Conservation (phyloP, 2,113 vertebrate species). For the Garra rufa region DNA sequence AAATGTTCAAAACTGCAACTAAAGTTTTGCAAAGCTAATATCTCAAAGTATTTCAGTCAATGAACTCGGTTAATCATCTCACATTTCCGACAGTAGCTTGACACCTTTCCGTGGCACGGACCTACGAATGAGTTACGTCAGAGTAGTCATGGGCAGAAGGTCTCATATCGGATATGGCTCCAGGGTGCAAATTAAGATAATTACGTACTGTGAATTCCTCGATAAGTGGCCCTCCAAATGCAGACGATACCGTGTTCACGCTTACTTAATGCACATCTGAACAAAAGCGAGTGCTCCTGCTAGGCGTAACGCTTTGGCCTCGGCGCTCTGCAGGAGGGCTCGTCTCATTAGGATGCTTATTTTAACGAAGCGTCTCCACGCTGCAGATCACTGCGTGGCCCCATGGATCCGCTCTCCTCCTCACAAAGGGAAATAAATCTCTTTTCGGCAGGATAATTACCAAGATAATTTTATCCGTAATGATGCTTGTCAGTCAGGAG, state of each 20-base stretch:
- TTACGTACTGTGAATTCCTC: conserved; percentile 47
- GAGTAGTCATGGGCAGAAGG: conserved; percentile 37
- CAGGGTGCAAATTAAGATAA: conserved; percentile 56
- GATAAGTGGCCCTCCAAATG: conserved; percentile 49
- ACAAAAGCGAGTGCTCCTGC: conserved; percentile 62
- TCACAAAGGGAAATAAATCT: conserved; percentile 78
- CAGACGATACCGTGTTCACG: conserved; percentile 36
- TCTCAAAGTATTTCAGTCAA: conserved; percentile 13
- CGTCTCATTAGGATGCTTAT: conserved; percentile 69
- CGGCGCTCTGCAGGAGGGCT: conserved; percentile 53
- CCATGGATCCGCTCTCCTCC: conserved; percentile 53
- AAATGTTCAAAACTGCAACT: neutral
- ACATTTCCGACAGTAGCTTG: neutral
- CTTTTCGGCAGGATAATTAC: conserved; percentile 78
- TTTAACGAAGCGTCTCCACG: conserved; percentile 67
- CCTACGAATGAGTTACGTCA: conserved; percentile 19
- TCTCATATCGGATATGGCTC: conserved; percentile 42
- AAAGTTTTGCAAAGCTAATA: conserved; percentile 25
- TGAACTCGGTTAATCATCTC: conserved; percentile 29
- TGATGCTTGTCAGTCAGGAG: conserved; percentile 79
- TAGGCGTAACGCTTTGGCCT: conserved; percentile 51
- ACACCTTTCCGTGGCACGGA: conserved; percentile 15
- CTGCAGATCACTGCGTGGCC: conserved; percentile 58
- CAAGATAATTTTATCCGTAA: conserved; percentile 80
- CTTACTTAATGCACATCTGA: conserved; percentile 53